Base-by-base conservation (phyloP, 2,888 invertebrate genomes). In the Catocala sponsa region DNA sequence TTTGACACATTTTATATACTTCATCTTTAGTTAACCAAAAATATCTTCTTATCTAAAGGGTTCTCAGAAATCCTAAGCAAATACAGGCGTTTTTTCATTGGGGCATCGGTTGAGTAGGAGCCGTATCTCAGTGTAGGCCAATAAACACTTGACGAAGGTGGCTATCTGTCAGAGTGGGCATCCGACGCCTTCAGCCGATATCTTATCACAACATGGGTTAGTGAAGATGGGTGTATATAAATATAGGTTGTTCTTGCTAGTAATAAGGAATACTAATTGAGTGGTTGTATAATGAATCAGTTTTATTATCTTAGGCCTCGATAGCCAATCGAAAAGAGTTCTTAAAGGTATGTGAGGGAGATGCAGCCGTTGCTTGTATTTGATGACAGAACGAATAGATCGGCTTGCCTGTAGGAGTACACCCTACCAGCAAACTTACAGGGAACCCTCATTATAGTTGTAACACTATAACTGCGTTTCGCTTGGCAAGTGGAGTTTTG, bases 61-160 rank as follows among this genome's bases (percentile, higher is more conserved):
- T 38, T 50, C 54, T 52, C 33, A 25, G 56, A 61, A 63, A 60
- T 59, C 66, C 59, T 60, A 55, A 74, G 44, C 48, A 69, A 74
- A 74, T 62, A 74, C 15, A 49, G 44, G 25, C 13, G 2, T 47
- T 74, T 62, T 63, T 62, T 68, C 44, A 68, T 63, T 56, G 12
- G 10, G 55, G 54, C 62, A 54, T 53, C 46, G 50, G 12, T 67
- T 25, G 15, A 43, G 56, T 51, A 49, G 32, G 12, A 43, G 35
- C 52, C 57, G 67, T 73, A 75, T 78, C 70, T 55, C 59, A 72
- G 60, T 76, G 76, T 74, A 76, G 68, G 67, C 79, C 83, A 86
- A 84, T 82, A 85, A 83, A 79, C 80, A 79, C 81, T 83, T 84
- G 82, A 85, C 80, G 83, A 79, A 83, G 81, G 83, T 83, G 68